Evolutionary conservation across 2,888 invertebrate genomes (phyloP), one percentile per base, ranked within the genome.

Genomic region (Watsonalla cultraria): DNA sequence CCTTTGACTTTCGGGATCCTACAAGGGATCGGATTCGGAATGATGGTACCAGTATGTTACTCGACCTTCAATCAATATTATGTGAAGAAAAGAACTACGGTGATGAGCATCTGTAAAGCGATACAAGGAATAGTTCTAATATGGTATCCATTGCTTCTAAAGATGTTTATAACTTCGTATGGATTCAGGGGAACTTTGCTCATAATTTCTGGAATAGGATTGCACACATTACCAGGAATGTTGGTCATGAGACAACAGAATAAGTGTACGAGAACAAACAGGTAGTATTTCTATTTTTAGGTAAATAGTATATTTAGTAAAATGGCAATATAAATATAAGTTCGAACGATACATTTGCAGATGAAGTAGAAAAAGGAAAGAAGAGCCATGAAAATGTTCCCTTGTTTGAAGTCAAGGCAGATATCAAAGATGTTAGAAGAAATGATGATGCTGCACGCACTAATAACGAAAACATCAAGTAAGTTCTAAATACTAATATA

Each of bases 141-240:
- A 71, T 84, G 90, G 60, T 93, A 92, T 74, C 94, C 94, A 0
- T 88, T 91, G 49, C 60, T 93, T 0, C 75, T 92, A 7, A 92
- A 92, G 62, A 69, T 78, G 24, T 80, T 92, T 47, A 84, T 93
- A 77, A 75, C 74, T 0, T 54, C 65, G 0, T 94, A 92, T 53
- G 94, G 94, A 52, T 94, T 93, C 68, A 84, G 93, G 79, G 94
- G 94, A 35, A 92, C 94, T 0, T 80, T 93, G 15, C 79, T 93
- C 0, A 79, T 94, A 45, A 76, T 93, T 53, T 91, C 92, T 14
- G 94, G 91, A 45, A 76, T 94, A 62, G 92, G 93, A 39, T 74
- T 94, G 34, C 90, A 94, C 61, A 86, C 90, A 14, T 80, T 94
- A 48, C 87, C 92, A 5, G 94, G 93, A 49, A 92, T 93, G 86